Percentiles rank a stretch among this genome's conserved stretches.
These are phyloP conservation scores for Saturnia pavonia DNA, from an alignment of 2,888 invertebrate species.

Conservation along the genomic window DNA sequence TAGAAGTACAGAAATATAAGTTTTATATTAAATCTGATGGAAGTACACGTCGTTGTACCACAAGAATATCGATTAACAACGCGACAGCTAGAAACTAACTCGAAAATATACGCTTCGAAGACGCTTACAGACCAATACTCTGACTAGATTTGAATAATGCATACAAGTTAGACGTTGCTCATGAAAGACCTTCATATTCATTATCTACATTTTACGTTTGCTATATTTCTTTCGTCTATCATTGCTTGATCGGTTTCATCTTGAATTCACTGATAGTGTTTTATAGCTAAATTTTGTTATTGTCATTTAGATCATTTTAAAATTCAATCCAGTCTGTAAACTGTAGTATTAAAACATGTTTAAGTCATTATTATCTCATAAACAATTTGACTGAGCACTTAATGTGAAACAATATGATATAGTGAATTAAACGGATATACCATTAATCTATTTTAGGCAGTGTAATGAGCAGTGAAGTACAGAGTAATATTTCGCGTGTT, in stretches of 20 bases:
- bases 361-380: not conserved
- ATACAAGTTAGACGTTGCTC: too few relatives aligned
- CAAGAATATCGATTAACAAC: slow-evolving; percentile 5
- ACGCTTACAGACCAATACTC: not conserved
- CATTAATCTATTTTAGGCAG: not conserved
- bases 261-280: not conserved
- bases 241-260: not conserved
- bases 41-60: not conserved
- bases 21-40: not conserved
- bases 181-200: too few relatives aligned
- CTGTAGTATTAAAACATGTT: not conserved
- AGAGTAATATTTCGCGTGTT: not conserved
- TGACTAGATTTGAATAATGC: not conserved
- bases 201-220: too few relatives aligned
- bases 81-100: not conserved
- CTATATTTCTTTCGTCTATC: too few relatives aligned
- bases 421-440: not conserved
- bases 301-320: not conserved
- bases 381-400: not conserved
- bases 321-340: too few relatives aligned
- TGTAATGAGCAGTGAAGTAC: not conserved
- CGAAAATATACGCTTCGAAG: not conserved
- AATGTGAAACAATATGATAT: slow-evolving; percentile 5
- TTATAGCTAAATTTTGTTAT: not conserved
- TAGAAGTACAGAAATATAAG: too few relatives aligned